Evolutionary conservation across 1,140 invertebrate species (phyloP), one percentile per base, ranked within the genome.

Genomic region (Eurosta solidaginis): DNA sequence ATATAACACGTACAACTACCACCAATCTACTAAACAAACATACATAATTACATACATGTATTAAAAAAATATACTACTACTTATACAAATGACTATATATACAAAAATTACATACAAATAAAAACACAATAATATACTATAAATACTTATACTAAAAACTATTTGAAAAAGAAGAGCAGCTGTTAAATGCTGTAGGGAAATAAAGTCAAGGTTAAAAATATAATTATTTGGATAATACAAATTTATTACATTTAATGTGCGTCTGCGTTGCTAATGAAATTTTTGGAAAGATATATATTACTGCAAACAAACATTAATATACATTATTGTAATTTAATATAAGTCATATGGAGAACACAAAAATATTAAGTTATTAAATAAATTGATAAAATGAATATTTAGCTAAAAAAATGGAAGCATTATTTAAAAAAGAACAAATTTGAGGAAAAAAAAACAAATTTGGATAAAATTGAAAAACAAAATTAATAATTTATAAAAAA

Each of bases 21-120:
- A 68, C 59, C 59, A 40, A 68, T 68, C n/a, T 68, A 68, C 59
- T 68, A 25, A 50, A 76, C 75, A 54, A 33, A 36, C 29, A 52
- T 27, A 22, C 27, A 50, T 29, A 36, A n/a, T 52, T 7, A n/a
- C 14, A 52, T n/a, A 59, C 20, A 59, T 59, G 52, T n/a, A n/a
- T n/a, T n/a, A n/a, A n/a, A 9, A 45, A 45, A 9, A 9, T 9
- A 9, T 10, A 17, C 45, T 10, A 10, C 17, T 47, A 10, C 45
- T 17, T 47, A 45, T 5, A 33, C 45, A 45, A 33, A 74, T 17
- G 77, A 74, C 77, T 77, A 14, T 14, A 5, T 74, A 49, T 22
- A 77, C 45, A 47, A 80, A 78, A 40, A 77, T 80, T 80, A 85
- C 76, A 78, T 75, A 85, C 75, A 84, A 20, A 74, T 25, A 73